A percentile compares a stretch with the other conserved stretches of the same genome.
phyloP scores from a whole-genome alignment of 2,113 vertebrate species.

The Abramis brama region DNA sequence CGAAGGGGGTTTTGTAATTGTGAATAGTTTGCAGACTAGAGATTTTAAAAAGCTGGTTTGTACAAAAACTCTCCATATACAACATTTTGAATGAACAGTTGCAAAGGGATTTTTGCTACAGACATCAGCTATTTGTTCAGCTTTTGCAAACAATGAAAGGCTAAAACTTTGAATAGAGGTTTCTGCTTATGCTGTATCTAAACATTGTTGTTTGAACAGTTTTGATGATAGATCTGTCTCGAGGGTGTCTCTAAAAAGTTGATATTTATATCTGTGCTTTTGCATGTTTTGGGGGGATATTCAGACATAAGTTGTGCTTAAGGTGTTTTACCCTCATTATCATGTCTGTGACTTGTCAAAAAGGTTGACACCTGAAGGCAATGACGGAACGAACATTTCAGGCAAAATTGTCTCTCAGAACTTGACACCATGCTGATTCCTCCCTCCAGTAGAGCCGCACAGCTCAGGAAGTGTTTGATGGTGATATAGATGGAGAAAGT shows the following conservation, averaged over 20 bases:
- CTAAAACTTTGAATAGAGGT: neutral
- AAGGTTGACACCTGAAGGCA: constrained; percentile 43
- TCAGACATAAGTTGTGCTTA: constrained; percentile 29
- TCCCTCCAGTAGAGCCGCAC: constrained; percentile 42
- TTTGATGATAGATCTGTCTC: neutral
- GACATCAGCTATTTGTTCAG: neutral
- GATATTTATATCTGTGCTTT: constrained; percentile 1
- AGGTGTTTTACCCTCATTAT: constrained; percentile 20
- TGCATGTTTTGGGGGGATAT: constrained; percentile 3
- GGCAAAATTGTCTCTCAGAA: constrained; percentile 38
- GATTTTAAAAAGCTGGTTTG: neutral
- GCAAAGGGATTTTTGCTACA: neutral
- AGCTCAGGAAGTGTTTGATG: constrained; percentile 71
- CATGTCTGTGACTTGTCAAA: constrained; percentile 43
- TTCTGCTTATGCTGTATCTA: neutral
- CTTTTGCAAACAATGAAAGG: neutral
- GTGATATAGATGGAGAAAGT: constrained; percentile 85
- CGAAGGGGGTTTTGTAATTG: neutral
- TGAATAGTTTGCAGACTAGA: neutral
- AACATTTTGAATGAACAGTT: neutral
- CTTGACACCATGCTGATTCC: constrained; percentile 41
- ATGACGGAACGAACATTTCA: constrained; percentile 16
- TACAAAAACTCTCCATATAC: neutral
- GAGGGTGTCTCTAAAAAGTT: neutral
- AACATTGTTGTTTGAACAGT: neutral